Evolutionary conservation across 2,797 vertebrate species (phyloP).

Genomic region (Coregonus sp.): DNA sequence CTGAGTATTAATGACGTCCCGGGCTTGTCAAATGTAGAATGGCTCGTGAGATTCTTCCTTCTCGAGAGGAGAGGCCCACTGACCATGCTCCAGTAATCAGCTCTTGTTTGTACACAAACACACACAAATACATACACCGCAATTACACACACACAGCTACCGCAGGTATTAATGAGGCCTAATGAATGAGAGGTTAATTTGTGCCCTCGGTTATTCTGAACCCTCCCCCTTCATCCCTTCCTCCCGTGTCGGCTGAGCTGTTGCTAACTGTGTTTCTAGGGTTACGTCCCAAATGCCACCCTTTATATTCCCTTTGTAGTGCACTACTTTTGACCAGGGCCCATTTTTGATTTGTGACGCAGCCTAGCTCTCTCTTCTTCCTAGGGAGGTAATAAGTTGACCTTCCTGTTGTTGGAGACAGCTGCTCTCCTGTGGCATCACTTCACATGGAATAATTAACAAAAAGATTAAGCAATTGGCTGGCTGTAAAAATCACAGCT

Average conservation of each 20-base stretch:
- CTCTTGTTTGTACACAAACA: conserved; percentile 30
- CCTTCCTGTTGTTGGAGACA: conserved; percentile 48
- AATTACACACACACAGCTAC: conserved; percentile 35
- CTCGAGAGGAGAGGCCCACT: conserved; percentile 21
- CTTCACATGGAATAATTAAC: conserved; percentile 29
- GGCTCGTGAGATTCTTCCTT: conserved; percentile 28
- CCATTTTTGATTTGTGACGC: too few species aligned
- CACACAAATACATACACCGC: conserved; percentile 41
- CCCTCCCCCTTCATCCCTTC: conserved; percentile 24
- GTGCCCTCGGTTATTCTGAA: conserved; percentile 49
- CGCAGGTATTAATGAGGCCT: conserved; percentile 61
- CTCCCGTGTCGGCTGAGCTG: conserved; percentile 35
- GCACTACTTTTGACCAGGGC: too few species aligned
- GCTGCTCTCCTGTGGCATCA: conserved; percentile 37
- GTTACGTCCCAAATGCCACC: not conserved
- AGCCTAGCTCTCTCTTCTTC: too few species aligned
- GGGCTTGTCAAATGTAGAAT: conserved; percentile 22
- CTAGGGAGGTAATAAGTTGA: conserved; percentile 53
- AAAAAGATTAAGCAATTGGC: not conserved
- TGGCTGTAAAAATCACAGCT: not conserved
- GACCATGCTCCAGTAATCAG: conserved; percentile 53
- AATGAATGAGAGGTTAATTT: conserved; percentile 62
- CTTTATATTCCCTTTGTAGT: too few species aligned
- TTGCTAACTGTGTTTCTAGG: not conserved
- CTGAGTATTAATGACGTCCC: conserved; percentile 42